Percentiles rank a stretch among this genome's conserved stretches.
Evolutionary conservation across 2,888 invertebrate species (phyloP).

Genomic region (Drosophila sordidula): DNA sequence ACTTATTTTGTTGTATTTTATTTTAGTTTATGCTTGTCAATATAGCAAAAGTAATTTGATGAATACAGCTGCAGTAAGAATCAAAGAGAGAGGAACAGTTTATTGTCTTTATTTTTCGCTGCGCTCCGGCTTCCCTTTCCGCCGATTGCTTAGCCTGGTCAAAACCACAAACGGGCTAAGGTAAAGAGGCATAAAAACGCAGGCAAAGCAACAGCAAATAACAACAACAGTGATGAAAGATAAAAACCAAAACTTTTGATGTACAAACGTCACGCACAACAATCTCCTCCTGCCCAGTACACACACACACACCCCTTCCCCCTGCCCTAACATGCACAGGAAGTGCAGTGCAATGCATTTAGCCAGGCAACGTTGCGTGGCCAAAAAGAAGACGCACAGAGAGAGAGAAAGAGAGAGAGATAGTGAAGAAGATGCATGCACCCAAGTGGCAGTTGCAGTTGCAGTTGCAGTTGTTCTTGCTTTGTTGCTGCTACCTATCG

Average conservation of each 20-base stretch:
- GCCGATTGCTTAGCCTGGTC: slow-evolving; percentile 14
- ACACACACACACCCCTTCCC: neutral
- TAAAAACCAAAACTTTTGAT: slow-evolving; percentile 81
- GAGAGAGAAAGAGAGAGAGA: neutral
- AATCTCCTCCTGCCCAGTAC: neutral
- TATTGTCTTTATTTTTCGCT: too few species aligned
- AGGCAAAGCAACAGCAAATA: slow-evolving; percentile 20
- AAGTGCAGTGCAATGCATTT: slow-evolving; percentile 71
- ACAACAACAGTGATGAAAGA: slow-evolving; percentile 67
- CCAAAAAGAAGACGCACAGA: slow-evolving; percentile 34
- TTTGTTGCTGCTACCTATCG: slow-evolving; percentile 13
- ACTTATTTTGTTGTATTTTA: too few species aligned
- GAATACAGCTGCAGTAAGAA: too few species aligned
- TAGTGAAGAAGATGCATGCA: slow-evolving; percentile 27
- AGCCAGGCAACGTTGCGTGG: slow-evolving; percentile 54
- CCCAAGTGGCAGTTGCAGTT: slow-evolving; percentile 55
- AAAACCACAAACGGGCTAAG: slow-evolving; percentile 53
- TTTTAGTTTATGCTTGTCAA: too few species aligned
- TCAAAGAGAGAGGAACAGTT: too few species aligned
- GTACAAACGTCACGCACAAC: slow-evolving; percentile 66
- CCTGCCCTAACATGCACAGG: slow-evolving; percentile 43
- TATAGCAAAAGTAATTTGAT: too few species aligned
- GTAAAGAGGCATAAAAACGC: slow-evolving; percentile 59
- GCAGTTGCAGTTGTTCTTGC: slow-evolving; percentile 6
- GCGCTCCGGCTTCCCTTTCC: slow-evolving; percentile 1